Evolutionary conservation across 2,113 vertebrate species (phyloP), one percentile per base, ranked within the genome.

Genomic region (Delphinus delphis): DNA sequence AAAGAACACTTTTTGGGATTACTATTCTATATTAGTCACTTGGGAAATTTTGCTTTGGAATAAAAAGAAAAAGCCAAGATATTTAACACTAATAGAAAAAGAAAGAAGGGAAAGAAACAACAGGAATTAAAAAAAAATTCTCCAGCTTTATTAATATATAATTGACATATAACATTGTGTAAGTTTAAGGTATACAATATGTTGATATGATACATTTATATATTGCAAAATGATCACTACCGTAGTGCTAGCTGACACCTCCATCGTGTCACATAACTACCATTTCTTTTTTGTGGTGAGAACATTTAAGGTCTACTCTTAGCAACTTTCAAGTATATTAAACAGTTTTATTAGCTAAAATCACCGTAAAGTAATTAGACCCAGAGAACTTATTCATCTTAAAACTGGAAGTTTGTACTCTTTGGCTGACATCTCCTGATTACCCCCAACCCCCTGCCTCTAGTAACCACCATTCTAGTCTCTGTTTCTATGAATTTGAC

Each of bases 41-140:
- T 88, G 28, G 33, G 31, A 93, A 58, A 76, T 94, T 90, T 90
- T 84, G 14, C 41, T 87, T 90, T 58, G 38, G 14, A 90, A 84
- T 36, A 25, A 76, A 93, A 90, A 73, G 7, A 18, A 67, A 76
- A 82, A 62, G 4, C 8, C 50, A 90, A 77, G 12, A 53, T 60
- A 58, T 88, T 91, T 81, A 44, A 81, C 53, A 60, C 31, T 33
- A 60, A 47, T 0, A 58, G 2, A n/a, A 65, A 89, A 26, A 79
- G 8, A 79, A 50, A 53, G 21, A 82, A 86, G 28, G 23, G 63
- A 84, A 73, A 3, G 26, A 85, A 71, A 62, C 8, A 87, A 2
- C 17, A 58, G 4, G 14, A 50, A 55, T 85, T 60, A 4, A 25
- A 87, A 60, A 47, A 47, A 90, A 73, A 44, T 3, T 23, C 17